Percentiles rank a stretch among this genome's conserved stretches.
These are phyloP conservation scores for Megaustenia siamemsis DNA, from an alignment of 2,888 invertebrate genomes.

Conservation along the genomic window DNA sequence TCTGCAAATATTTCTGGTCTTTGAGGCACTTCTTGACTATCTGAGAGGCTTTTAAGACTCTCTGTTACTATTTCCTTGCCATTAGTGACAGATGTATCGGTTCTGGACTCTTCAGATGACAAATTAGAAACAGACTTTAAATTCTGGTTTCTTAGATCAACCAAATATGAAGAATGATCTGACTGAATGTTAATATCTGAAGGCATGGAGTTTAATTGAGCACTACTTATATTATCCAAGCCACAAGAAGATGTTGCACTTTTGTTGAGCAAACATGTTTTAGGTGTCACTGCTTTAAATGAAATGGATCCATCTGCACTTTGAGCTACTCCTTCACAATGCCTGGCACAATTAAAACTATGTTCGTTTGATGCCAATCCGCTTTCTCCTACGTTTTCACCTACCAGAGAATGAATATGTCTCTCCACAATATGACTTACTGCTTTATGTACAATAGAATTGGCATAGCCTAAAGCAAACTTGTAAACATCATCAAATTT, in stretches of 20 bases:
- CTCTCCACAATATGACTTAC: background rate
- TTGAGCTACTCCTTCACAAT: background rate
- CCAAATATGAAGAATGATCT: background rate
- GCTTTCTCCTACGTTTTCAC: background rate
- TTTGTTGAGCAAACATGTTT: background rate
- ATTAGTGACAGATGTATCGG: background rate
- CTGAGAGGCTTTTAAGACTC: too few relatives aligned
- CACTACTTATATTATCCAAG: too few relatives aligned
- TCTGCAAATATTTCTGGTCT: background rate
- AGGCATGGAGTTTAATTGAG: background rate
- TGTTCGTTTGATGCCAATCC: background rate
- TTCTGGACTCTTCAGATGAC: background rate
- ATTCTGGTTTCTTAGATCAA: background rate
- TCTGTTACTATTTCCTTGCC: background rate
- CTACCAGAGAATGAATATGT: background rate
- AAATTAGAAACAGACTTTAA: background rate
- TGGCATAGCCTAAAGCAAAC: background rate
- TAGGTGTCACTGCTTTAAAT: background rate
- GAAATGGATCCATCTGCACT: background rate
- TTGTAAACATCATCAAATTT: background rate
- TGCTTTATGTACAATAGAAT: background rate
- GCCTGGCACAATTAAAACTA: background rate
- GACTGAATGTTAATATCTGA: background rate
- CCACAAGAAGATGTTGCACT: background rate
- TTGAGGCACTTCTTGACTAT: background rate